Evolutionary conservation across 1,140 invertebrate species (phyloP), one percentile per base, ranked within the genome.

Genomic region (Chironomus striatipennis): DNA sequence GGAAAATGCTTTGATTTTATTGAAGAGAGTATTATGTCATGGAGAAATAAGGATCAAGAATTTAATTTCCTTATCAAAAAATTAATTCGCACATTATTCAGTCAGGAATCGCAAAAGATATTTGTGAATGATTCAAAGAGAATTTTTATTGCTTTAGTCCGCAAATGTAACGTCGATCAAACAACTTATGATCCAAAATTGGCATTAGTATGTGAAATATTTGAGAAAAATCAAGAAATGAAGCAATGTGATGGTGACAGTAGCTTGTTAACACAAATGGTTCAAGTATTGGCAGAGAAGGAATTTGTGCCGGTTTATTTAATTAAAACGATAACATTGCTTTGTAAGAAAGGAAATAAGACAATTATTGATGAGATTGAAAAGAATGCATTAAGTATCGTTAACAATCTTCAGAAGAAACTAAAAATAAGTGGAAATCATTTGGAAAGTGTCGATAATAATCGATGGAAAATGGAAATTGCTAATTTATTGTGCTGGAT

Each of bases 141-240:
- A 18, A 12, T 18, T 20, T 70, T 70, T 5, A 20, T 10, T 70
- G 17, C 9, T 7, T 17, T 70, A 4, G 18, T 70, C n/a, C n/a
- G 18, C 4, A 70, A 70, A 21, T 70, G 65, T 12, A 70, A 70
- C 18, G 65, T 70, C 7, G 65, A 70, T 70, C 65, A 70, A 20
- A 18, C 65, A 10, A 20, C 65, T 18, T 70, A 70, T 18, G 65
- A 70, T 20, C 65, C 65, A 20, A 70, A 70, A 70, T 18, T 70
- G 10, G 65, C 65, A 1, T 17, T 70, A 1, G 65, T 70, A 2
- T 70, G 65, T 70, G 65, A 70, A 70, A 70, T 70, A 5, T n/a
- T 57, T n/a, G 9, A 57, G 12, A 57, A 15, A 5, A 57, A 15
- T 57, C 12, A 15, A 57, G n/a, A 57, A 1, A 57, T 12, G 12